A percentile compares a stretch with the other conserved stretches of the same genome.
phyloP scores from a whole-genome alignment of 2,888 invertebrate species.

The Acanthosoma haemorrhoidale region DNA sequence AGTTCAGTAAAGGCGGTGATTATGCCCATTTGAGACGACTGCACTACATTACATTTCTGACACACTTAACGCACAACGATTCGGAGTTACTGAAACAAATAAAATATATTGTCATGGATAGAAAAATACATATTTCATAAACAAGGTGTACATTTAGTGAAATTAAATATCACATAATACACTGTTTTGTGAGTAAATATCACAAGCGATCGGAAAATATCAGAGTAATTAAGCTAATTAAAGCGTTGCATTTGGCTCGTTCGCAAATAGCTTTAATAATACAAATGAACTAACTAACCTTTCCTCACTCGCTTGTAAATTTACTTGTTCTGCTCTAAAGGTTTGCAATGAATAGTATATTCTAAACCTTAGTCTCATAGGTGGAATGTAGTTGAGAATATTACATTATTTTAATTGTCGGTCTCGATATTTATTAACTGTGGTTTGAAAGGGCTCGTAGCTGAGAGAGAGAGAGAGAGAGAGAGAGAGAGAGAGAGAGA shows the following conservation, averaged over 20 bases:
- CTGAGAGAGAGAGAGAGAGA: too few relatives aligned
- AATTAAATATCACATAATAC: not conserved
- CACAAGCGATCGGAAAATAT: not conserved
- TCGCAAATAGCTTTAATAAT: not conserved
- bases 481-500: too few relatives aligned
- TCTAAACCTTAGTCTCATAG: too few relatives aligned
- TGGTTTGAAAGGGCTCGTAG: too few relatives aligned
- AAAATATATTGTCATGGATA: not conserved
- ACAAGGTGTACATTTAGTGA: too few relatives aligned
- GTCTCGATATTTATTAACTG: too few relatives aligned
- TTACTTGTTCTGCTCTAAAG: too few relatives aligned
- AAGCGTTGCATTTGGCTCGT: not conserved
- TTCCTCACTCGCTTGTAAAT: too few relatives aligned
- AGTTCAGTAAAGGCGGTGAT: conserved; percentile 20
- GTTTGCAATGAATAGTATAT: too few relatives aligned
- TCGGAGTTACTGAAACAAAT: conserved; percentile 6
- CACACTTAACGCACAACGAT: not conserved
- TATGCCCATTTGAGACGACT: conserved; percentile 20
- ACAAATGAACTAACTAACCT: not conserved
- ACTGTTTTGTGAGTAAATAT: not conserved
- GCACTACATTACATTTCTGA: conserved; percentile 18
- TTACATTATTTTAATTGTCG: too few relatives aligned
- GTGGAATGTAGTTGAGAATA: too few relatives aligned
- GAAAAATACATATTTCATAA: too few relatives aligned
- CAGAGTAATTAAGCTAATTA: not conserved